Conservation (phyloP, 2,888 invertebrate genomes). For the Drosophila nr. perissopoda region DNA sequence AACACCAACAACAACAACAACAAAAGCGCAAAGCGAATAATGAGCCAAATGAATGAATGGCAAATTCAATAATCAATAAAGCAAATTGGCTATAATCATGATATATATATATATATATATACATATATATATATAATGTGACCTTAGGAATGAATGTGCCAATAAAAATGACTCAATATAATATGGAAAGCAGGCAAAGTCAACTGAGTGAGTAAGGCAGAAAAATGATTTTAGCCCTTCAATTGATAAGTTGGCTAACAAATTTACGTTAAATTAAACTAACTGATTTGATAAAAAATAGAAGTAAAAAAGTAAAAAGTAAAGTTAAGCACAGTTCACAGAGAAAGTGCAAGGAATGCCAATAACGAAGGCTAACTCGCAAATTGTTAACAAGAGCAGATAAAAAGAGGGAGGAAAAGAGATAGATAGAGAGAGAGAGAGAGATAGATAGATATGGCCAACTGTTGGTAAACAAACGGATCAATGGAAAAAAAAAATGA, state of each 20-base stretch:
- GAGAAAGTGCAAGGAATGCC: not conserved
- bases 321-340: not conserved
- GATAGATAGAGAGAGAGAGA: not conserved
- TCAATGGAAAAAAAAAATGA: not conserved
- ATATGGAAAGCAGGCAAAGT: not conserved
- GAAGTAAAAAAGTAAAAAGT: not conserved
- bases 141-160: not conserved
- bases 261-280: not conserved
- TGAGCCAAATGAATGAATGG: conserved; percentile 1
- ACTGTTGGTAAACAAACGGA: conserved; percentile 7
- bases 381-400: not conserved
- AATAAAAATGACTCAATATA: not conserved
- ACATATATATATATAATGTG: not conserved
- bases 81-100: not conserved
- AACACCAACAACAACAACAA: not conserved
- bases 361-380: not conserved
- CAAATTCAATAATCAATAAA: not conserved
- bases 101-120: not conserved
- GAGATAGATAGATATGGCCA: not conserved
- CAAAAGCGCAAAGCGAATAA: not conserved
- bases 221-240: not conserved
- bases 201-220: not conserved
- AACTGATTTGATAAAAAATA: not conserved
- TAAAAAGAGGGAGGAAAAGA: not conserved
- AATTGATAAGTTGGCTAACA: not conserved